These are phyloP conservation scores for Gonatopus flavifemur DNA, from an alignment of 1,140 invertebrate species.

Conservation along the genomic window DNA sequence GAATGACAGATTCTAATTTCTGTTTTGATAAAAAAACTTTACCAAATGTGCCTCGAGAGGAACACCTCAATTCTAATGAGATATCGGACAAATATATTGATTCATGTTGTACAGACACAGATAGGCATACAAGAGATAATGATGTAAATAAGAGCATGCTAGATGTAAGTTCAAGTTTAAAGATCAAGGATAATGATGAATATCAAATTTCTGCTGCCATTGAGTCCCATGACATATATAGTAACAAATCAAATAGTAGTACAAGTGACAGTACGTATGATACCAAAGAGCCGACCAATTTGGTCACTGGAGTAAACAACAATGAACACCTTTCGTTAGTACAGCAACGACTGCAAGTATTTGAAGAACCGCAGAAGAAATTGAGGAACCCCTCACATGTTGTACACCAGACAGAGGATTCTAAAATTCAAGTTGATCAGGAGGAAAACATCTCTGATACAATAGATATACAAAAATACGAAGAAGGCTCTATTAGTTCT, in stretches of 20 bases:
- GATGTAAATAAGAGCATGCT: conserved; percentile 13
- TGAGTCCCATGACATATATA: conserved; percentile 34
- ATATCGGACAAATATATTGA: no score
- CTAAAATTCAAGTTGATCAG: not conserved
- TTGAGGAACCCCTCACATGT: conserved; percentile 1
- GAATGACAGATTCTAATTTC: not conserved
- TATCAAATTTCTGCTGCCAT: conserved; percentile 39
- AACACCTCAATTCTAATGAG: no score
- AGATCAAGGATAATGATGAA: conserved; percentile 26
- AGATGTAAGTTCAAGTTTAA: conserved; percentile 19
- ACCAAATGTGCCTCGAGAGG: no score
- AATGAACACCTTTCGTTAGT: conserved; percentile 35
- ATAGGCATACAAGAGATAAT: no score
- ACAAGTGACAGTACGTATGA: conserved; percentile 28
- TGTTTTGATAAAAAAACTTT: no score
- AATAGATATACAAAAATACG: conserved; percentile 3
- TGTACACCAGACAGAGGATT: conserved; percentile 1
- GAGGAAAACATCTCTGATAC: conserved; percentile 2
- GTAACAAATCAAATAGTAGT: conserved; percentile 28
- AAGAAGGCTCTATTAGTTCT: not conserved
- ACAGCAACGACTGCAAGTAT: conserved; percentile 41
- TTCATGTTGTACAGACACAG: no score
- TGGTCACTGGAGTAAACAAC: conserved; percentile 4
- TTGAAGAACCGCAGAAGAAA: conserved; percentile 22
- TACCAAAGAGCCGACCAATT: conserved; percentile 42